A percentile compares a stretch with the other conserved stretches of the same genome.
These are phyloP conservation scores for Calidris pugnax DNA, from an alignment of 2,113 vertebrate genomes.

Conservation along the genomic window DNA sequence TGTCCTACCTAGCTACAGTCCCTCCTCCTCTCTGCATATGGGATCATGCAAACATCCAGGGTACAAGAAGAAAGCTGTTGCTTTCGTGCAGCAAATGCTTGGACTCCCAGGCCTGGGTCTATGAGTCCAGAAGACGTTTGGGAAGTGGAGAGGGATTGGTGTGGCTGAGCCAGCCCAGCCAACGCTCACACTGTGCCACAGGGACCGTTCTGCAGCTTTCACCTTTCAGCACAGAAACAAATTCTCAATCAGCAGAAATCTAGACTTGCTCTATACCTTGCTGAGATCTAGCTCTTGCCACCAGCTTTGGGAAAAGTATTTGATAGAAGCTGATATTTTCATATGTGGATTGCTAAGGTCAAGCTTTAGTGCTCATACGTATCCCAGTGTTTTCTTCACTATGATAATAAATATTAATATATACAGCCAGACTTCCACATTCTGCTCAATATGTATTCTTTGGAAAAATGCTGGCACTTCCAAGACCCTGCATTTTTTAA, in stretches of 20 bases:
- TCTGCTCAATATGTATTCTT: not conserved
- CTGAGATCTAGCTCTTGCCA: not conserved
- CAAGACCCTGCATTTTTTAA: not conserved
- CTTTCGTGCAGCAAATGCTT: not conserved
- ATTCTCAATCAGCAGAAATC: not conserved
- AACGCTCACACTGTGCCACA: fast-evolving
- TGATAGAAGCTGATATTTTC: not conserved
- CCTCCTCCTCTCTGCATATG: not conserved
- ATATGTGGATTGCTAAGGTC: not conserved
- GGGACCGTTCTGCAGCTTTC: not conserved
- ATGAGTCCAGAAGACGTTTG: not conserved
- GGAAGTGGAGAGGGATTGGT: fast-evolving
- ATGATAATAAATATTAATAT: not conserved
- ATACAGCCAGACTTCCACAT: not conserved
- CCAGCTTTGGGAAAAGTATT: not conserved
- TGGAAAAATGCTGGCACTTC: not conserved
- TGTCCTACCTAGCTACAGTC: not conserved
- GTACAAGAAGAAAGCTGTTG: not conserved
- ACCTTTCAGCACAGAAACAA: not conserved
- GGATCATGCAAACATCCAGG: not conserved
- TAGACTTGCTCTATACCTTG: not conserved
- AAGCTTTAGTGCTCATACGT: not conserved
- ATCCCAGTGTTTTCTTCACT: not conserved
- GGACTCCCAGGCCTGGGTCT: fast-evolving
- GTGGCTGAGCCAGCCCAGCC: not conserved